Percentiles rank a stretch among this genome's conserved stretches.
These are phyloP conservation scores for Entomobrya proxima DNA, from an alignment of 2,888 invertebrate genomes.

Conservation along the genomic window DNA sequence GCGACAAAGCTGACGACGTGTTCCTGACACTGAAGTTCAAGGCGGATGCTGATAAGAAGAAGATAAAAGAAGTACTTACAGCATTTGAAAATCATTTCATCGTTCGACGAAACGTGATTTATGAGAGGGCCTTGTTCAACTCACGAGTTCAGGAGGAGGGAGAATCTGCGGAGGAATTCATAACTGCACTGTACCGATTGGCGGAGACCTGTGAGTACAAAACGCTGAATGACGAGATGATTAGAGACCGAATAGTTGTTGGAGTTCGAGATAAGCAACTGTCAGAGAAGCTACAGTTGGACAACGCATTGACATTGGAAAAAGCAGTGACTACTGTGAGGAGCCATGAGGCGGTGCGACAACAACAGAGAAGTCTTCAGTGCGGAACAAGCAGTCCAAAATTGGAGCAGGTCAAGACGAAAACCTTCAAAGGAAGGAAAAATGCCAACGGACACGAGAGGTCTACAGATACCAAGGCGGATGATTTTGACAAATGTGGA, in stretches of 20 bases:
- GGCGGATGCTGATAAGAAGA: constrained; percentile 38
- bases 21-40: constrained; percentile 36
- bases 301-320: constrained; percentile 52
- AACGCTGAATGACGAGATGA: constrained; percentile 65
- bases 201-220: constrained; percentile 65
- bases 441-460: not conserved
- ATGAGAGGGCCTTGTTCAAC: constrained; percentile 69
- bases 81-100: constrained; percentile 68
- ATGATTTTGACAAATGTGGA: not conserved
- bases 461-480: not conserved
- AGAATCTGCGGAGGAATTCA: constrained; percentile 64
- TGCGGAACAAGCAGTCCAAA: constrained; percentile 70
- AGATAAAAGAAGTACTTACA: constrained; percentile 40
- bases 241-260: constrained; percentile 70
- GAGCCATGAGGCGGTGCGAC: constrained; percentile 48
- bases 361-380: constrained; percentile 28
- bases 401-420: constrained; percentile 43
- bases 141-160: constrained; percentile 48
- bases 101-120: constrained; percentile 61
- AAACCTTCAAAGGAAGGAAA: not conserved
- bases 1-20: constrained; percentile 67
- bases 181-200: constrained; percentile 60
- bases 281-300: constrained; percentile 67
- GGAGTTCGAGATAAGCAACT: constrained; percentile 66
- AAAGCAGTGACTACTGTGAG: constrained; percentile 44